Conservation (phyloP, 2,113 vertebrate genomes). For the Candoia aspera region DNA sequence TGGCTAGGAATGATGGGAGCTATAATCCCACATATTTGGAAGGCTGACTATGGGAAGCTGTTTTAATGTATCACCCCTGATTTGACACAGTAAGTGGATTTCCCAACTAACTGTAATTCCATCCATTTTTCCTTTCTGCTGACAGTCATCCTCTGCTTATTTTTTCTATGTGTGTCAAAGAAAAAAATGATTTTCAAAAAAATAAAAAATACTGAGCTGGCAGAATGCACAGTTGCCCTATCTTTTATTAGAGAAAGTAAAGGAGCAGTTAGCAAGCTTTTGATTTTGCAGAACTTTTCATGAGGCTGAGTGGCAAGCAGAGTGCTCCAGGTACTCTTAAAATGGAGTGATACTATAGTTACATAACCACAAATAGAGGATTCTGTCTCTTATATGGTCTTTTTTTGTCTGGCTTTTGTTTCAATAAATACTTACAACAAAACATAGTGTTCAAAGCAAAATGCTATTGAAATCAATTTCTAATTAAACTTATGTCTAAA, state of each 20-base stretch:
- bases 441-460: conserved; percentile 63
- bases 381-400: conserved; percentile 3
- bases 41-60: background rate
- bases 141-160: background rate
- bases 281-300: background rate
- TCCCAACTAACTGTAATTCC: background rate
- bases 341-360: background rate
- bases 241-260: background rate
- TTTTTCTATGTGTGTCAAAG: background rate
- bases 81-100: background rate
- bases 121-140: background rate
- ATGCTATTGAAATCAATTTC: conserved; percentile 72
- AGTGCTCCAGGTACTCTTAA: background rate
- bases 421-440: conserved; percentile 53
- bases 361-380: conserved; percentile 7
- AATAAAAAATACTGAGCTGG: too few species aligned
- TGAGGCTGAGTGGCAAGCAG: background rate
- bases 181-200: background rate
- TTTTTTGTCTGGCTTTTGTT: conserved; percentile 28
- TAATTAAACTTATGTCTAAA: conserved; percentile 79
- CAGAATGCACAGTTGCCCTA: too few species aligned
- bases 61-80: background rate
- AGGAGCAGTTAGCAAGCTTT: background rate
- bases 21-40: background rate
- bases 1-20: background rate